Base-by-base conservation (phyloP, 2,797 vertebrate genomes). In the Intellagama lesueurii region DNA sequence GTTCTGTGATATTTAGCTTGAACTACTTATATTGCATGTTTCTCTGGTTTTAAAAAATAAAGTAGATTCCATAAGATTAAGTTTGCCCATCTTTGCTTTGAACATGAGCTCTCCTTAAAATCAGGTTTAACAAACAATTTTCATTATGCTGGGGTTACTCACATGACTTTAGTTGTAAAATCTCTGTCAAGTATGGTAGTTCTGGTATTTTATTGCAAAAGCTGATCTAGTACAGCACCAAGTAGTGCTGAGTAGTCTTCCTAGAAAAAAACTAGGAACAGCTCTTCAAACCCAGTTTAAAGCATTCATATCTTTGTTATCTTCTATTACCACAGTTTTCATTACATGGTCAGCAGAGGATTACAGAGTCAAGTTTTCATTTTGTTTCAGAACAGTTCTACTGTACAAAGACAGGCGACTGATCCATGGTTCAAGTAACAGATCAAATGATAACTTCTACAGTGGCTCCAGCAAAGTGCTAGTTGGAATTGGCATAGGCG, bases 181-280 rank as follows among this genome's bases (percentile, higher is more conserved):
- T 19, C n/a, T 17, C 2, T 32, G 11, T 72, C 49, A 80, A 28
- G 5, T 73, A 80, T 8, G 9, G 30, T 32, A 73, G 8, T 40
- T 83, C 12, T 81, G 44, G 49, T 60, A 73, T 86, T 75, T 89
- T 89, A n/a, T 44, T 85, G 32, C 69, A 6, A 40, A 26, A 89
- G 70, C 76, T n/a, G 7, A n/a, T 32, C 28, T 52, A n/a, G 6
- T 26, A 22, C 22, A 49, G 85, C 9, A 49, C 30, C 47, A 28
- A 47, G 7, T 47, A 22, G 73, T 66, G 52, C 9, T 56, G 11
- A 56, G 52, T 56, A 56, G 52, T 28, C 52, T 64, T 68, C 28
- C 47, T 14, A 2, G 85, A 7, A 78, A 64, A 19, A 78, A 68
- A 5, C 28, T 56, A 47, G 22, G 44, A 79, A 87, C 70, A 69